Evolutionary conservation across 2,888 invertebrate genomes (phyloP).

Genomic region (Patella pellucida): DNA sequence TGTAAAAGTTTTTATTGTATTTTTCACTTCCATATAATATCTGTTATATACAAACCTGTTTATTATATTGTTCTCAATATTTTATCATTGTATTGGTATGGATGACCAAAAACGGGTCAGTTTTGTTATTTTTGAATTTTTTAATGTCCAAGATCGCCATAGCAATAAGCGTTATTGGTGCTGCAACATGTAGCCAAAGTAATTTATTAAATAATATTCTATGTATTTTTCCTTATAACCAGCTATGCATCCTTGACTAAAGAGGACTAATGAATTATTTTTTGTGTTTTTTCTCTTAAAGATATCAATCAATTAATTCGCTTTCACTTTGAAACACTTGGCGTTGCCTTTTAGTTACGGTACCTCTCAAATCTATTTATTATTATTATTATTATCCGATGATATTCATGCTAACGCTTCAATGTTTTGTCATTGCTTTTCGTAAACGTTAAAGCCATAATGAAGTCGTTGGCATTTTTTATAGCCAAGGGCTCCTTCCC

Average conservation of each 20-base stretch:
- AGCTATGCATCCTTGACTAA: constrained; percentile 7
- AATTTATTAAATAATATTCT: constrained; percentile 1
- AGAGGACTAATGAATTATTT: background rate
- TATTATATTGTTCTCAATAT: background rate
- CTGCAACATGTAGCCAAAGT: constrained; percentile 9
- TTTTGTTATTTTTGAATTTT: constrained; percentile 2
- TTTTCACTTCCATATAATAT: constrained; percentile 11
- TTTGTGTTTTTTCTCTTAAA: background rate
- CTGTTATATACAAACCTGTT: constrained; percentile 9
- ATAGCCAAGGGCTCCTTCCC: background rate
- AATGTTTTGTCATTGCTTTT: background rate
- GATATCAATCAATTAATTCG: no score
- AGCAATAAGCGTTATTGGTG: constrained; percentile 10
- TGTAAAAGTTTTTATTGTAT: constrained; percentile 7
- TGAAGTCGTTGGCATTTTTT: background rate
- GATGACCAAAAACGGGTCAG: constrained; percentile 10
- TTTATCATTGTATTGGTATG: constrained; percentile 2
- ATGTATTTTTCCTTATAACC: constrained; percentile 7
- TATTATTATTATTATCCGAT: no score
- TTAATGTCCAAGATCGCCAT: background rate
- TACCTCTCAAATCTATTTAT: no score
- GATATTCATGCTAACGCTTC: background rate
- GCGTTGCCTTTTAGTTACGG: no score
- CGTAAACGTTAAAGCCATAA: constrained; percentile 4
- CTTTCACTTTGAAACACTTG: no score